A percentile compares a stretch with the other conserved stretches of the same genome.
Conservation (phyloP, 1,140 invertebrate species). For the Parasteatoda tepidariorum region DNA sequence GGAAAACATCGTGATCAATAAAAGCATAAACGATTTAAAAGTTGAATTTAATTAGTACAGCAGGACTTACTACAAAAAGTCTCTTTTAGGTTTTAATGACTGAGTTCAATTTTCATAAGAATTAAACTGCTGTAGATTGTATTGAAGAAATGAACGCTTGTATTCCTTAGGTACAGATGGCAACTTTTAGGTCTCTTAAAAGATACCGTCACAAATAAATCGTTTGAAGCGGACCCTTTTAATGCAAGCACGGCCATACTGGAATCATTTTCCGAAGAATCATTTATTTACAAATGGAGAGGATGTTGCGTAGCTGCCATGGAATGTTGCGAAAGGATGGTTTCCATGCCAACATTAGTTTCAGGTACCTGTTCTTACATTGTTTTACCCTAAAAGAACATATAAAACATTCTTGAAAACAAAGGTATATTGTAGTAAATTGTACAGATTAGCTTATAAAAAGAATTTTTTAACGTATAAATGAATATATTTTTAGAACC, state of each 20-base stretch:
- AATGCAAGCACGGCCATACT: conserved; percentile 27
- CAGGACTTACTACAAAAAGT: no score
- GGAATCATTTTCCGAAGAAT: conserved; percentile 61
- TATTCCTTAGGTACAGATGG: background rate
- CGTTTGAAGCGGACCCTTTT: background rate
- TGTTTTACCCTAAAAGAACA: conserved; percentile 74
- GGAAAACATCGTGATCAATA: no score
- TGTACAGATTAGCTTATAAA: no score
- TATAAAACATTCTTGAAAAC: no score
- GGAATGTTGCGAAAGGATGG: conserved; percentile 64
- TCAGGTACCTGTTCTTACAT: conserved; percentile 89
- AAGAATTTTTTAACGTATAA: no score
- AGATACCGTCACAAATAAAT: conserved; percentile 4
- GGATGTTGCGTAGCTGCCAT: conserved; percentile 65
- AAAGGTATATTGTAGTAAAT: no score
- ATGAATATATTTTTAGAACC: no score
- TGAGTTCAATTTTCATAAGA: no score
- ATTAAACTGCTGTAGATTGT: no score
- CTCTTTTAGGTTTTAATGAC: no score
- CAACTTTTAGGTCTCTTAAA: background rate
- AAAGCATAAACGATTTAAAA: no score
- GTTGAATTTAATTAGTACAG: no score
- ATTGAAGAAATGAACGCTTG: background rate
- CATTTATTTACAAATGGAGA: conserved; percentile 63
- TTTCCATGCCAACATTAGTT: background rate